Base-by-base conservation (phyloP, 2,113 vertebrate genomes). In the Callaeas wilsoni region DNA sequence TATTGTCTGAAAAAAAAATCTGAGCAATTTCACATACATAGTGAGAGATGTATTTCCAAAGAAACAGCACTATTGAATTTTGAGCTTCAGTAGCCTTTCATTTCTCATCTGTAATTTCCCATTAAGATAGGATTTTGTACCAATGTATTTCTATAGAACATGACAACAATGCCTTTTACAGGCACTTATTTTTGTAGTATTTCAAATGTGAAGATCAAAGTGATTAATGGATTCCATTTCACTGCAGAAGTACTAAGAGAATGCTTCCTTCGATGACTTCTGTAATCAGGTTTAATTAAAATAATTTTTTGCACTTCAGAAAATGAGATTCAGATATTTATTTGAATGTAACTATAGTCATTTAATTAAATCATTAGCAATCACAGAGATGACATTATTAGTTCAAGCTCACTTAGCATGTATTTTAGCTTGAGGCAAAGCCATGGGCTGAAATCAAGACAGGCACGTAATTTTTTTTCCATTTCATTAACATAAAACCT, bases 271-370 rank as follows among this genome's bases (percentile, higher is more conserved):
- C 63, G 4, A 80, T 91, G 63, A 70, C 80, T 84, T 95, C 85
- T 96, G 81, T 89, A 96, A 96, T 95, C 93, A 87, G 50, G 60
- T 93, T 96, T 97, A 96, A 97, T 97, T 97, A 96, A 93, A 96
- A 90, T 60, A 86, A 75, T 86, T 95, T 94, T 93, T 96, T 92
- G 64, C 75, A 83, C 93, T 95, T 84, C 70, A 90, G 53, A 77
- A 90, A 96, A 89, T 87, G 88, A 96, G 65, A 94, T 92, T 95
- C 91, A 94, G 84, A 79, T 97, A 97, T 97, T 97, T 97, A 95
- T 97, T 95, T 95, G 84, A 95, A 94, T 74, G 81, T 79, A 93
- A 87, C 83, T 82, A 25, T 91, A 95, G 88, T 70, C 71, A 79
- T 96, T 97, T 96, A 93, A 96, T 97, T 97, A 93, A 97, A 91